Evolutionary conservation across 2,113 vertebrate genomes (phyloP).

Genomic region (Amphilophus citrinellus): DNA sequence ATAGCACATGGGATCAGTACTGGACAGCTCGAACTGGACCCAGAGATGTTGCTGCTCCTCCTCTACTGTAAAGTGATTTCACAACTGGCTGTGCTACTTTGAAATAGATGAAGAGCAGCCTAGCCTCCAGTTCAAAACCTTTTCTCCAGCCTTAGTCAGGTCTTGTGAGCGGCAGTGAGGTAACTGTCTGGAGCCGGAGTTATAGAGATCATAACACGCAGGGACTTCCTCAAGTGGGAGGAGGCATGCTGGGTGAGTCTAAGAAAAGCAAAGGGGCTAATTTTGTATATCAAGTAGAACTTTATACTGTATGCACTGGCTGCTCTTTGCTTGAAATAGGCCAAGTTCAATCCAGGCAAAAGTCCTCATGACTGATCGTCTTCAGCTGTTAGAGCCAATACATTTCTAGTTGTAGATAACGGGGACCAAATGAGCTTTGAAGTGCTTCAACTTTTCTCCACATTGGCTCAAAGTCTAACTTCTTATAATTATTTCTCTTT

Average conservation of each 20-base stretch:
- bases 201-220: not conserved
- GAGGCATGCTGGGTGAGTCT: conserved; percentile 24
- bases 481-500: conserved; percentile 15
- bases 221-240: conserved; percentile 49
- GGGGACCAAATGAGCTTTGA: not conserved
- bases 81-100: conserved; percentile 39
- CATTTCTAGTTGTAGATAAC: not conserved
- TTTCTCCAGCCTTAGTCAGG: not conserved
- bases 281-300: conserved; percentile 3
- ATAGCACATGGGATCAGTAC: conserved; percentile 23
- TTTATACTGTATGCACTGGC: conserved; percentile 20
- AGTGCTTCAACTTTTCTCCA: not conserved
- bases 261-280: conserved; percentile 50
- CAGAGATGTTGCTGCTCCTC: conserved; percentile 4
- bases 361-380: not conserved
- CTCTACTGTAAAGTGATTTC: conserved; percentile 17
- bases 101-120: conserved; percentile 25
- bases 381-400: not conserved
- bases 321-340: conserved; percentile 18
- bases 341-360: not conserved
- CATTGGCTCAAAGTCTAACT: not conserved
- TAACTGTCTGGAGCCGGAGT: conserved; percentile 38
- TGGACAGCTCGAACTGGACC: not conserved
- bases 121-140: not conserved
- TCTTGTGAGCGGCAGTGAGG: conserved; percentile 42